Base-by-base conservation (phyloP, 2,113 vertebrate species). In the Arvicanthis niloticus region DNA sequence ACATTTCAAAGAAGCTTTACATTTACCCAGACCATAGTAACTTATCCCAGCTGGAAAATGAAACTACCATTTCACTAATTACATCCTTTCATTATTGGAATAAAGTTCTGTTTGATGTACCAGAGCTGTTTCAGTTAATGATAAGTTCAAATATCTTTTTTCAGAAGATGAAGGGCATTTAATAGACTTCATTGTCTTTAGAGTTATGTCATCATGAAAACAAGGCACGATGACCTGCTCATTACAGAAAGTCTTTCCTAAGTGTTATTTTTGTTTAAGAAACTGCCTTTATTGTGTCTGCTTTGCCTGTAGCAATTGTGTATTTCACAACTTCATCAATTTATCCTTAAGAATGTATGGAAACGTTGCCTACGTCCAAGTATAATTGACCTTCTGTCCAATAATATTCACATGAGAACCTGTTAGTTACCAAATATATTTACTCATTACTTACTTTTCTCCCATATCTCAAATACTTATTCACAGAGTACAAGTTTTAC, bases 1-100 rank as follows among this genome's bases (percentile, higher is more conserved):
- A 94, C 80, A 95, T 95, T 97, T 98, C 92, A 93, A 92, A 97
- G 91, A 88, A 92, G 81, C 58, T 97, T 97, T 98, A 94, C 94
- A 97, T 97, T 97, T 77, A 96, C 75, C 34, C 72, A 93, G 72
- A 76, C 62, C 96, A 94, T 93, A 94, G 93, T 96, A 96, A 96
- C 24, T 37, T 93, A 88, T 92, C 81, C 92, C 84, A 88, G 77
- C 37, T 91, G 82, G 76, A 93, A 95, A 96, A 97, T 96, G 80
- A 85, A 98, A 96, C 81, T 92, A 89, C 16, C 56, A 42, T 34
- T 89, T 78, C 51, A 81, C 2, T 96, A 97, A 45, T 96, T 97
- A 88, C 16, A 91, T 84, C 56, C 40, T 96, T 94, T 97, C 85
- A 80, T 97, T 93, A 96, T 76, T 94, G 91, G 73, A 84, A 73